A percentile compares a stretch with the other conserved stretches of the same genome.
phyloP scores from a whole-genome alignment of 2,113 vertebrate species.

The Pygoscelis adeliae region DNA sequence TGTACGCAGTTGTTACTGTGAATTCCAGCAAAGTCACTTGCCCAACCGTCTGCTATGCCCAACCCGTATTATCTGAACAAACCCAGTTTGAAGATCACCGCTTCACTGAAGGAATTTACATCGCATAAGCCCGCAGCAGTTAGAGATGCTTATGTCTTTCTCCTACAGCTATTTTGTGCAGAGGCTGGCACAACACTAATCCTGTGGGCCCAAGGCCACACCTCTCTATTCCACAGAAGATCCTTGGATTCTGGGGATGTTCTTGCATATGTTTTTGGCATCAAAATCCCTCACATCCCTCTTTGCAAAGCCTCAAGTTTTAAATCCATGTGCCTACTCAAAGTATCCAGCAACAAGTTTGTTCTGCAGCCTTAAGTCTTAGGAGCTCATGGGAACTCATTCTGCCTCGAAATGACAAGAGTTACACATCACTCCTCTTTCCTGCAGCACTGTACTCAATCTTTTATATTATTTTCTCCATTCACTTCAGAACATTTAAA shows the following conservation, averaged over 20 bases:
- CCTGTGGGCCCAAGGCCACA: not conserved
- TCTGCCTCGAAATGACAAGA: not conserved
- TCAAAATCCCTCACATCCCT: not conserved
- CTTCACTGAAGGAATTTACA: not conserved
- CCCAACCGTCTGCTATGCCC: not conserved
- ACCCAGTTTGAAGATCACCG: not conserved
- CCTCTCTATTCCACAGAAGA: not conserved
- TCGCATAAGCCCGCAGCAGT: not conserved
- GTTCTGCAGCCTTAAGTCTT: not conserved
- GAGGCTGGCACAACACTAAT: not conserved
- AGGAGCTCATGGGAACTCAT: not conserved
- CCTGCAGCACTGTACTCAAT: not conserved
- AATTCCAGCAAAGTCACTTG: not conserved
- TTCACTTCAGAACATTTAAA: not conserved
- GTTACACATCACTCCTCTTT: not conserved
- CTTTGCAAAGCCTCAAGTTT: not conserved
- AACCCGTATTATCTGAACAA: not conserved
- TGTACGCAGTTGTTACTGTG: not conserved
- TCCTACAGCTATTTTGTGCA: not conserved
- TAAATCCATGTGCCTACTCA: not conserved
- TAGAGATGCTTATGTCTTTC: not conserved
- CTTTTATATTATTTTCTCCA: not conserved
- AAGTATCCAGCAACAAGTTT: not conserved
- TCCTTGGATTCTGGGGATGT: not conserved
- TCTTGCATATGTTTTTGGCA: not conserved